These are phyloP conservation scores for Sepiola atlantica DNA, from an alignment of 2,888 invertebrate genomes.

Conservation along the genomic window DNA sequence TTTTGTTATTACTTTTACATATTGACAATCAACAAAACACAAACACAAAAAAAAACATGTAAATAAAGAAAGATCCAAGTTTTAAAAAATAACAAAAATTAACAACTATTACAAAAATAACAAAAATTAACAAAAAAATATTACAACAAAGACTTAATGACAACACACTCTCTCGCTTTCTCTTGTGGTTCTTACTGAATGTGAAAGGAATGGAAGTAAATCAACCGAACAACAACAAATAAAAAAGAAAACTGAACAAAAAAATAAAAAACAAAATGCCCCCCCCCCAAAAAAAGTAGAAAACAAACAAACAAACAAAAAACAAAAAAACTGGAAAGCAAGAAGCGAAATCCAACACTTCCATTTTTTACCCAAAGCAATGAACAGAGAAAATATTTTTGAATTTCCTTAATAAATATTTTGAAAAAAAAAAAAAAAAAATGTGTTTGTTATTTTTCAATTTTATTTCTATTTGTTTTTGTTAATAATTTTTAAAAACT, in stretches of 20 bases:
- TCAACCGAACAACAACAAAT: not conserved
- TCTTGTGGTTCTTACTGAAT: slow-evolving; percentile 32
- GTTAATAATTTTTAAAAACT: not conserved
- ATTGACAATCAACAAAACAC: not conserved
- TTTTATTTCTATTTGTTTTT: not conserved
- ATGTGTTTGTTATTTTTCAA: not conserved
- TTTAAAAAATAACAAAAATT: not conserved
- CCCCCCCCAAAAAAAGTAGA: not conserved
- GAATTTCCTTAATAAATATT: slow-evolving; percentile 32
- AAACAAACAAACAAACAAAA: not conserved
- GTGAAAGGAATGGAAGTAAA: not conserved
- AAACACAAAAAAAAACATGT: not conserved
- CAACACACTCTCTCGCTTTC: not conserved
- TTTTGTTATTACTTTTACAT: slow-evolving; percentile 19
- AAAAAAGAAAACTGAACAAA: not conserved
- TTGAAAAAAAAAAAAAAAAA: not conserved
- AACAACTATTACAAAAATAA: not conserved
- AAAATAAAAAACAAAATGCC: not conserved
- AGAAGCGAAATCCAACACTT: slow-evolving; percentile 21
- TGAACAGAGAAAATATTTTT: slow-evolving; percentile 32
- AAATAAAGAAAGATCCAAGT: not conserved
- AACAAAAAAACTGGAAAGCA: not conserved
- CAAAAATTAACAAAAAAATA: not conserved
- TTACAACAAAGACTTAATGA: not conserved
- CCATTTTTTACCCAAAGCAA: slow-evolving; percentile 32